Conservation (phyloP, 2,888 invertebrate genomes). For the Agrochola circellaris region DNA sequence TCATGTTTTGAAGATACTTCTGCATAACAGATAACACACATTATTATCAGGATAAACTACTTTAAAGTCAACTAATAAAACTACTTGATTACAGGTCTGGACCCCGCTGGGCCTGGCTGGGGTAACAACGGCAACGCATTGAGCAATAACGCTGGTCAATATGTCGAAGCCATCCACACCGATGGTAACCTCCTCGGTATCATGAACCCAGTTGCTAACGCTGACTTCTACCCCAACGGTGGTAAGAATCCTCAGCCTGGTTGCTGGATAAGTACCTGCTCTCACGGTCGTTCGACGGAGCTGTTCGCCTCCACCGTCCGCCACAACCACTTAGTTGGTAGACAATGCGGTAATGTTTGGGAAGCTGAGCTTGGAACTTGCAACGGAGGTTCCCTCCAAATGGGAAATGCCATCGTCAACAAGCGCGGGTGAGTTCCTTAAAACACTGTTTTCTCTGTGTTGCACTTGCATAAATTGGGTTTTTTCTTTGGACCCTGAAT, state of each 20-base stretch:
- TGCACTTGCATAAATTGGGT: neutral
- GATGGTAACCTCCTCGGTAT: conserved; percentile 78
- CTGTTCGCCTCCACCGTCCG: conserved; percentile 77
- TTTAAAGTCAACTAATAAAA: neutral
- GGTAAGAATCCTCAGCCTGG: conserved; percentile 80
- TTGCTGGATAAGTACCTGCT: conserved; percentile 76
- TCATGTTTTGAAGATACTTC: neutral
- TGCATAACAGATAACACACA: neutral
- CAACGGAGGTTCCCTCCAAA: conserved; percentile 68
- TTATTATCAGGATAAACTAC: neutral
- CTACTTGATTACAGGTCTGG: conserved; percentile 71
- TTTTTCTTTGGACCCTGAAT: neutral
- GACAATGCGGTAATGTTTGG: conserved; percentile 69
- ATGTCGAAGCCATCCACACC: conserved; percentile 82
- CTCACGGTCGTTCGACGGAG: conserved; percentile 76
- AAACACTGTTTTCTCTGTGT: neutral
- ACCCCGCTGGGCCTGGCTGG: conserved; percentile 81
- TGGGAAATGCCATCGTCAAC: conserved; percentile 75
- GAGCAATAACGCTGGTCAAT: conserved; percentile 69
- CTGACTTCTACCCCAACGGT: conserved; percentile 83
- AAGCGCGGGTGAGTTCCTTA: conserved; percentile 73
- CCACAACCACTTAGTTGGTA: conserved; percentile 74
- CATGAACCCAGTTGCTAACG: conserved; percentile 69
- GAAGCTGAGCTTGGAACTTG: conserved; percentile 72
- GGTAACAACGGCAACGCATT: conserved; percentile 69